Evolutionary conservation across 2,113 vertebrate genomes (phyloP), one percentile per base, ranked within the genome.

Genomic region (Archocentrus centrarchus): DNA sequence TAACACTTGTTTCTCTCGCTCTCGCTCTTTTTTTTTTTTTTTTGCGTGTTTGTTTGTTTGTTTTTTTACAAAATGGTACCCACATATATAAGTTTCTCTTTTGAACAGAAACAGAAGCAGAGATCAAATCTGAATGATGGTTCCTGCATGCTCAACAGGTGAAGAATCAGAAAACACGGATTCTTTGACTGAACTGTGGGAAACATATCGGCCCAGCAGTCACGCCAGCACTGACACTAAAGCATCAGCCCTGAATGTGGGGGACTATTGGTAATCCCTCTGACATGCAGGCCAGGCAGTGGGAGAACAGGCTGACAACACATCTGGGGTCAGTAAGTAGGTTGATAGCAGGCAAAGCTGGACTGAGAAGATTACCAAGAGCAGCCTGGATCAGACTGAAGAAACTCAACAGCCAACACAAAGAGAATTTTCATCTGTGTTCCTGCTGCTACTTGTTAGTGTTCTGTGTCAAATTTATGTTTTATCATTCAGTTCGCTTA

Each of bases 261-360:
- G n/a, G 44, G 79, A 58, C 64, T 90, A 76, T 59, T 2, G 44
- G 50, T 94, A 94, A 95, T 94, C 93, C 92, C 86, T 88, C 82
- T 78, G 90, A 88, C 86, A 92, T 77, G 87, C 85, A 89, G 89
- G 89, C 82, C 85, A 64, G 75, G 83, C 88, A 37, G 88, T 68
- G 79, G 84, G 83, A 86, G 78, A 80, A 90, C 91, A 90, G 92
- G 83, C 92, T 85, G 93, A 88, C 76, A 24, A 86, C 88, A 94
- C 93, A 93, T 93, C 93, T 95, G 92, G 91, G 85, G 85, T 90
- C 81, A 77, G 87, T 94, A 90, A 93, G 88, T 90, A 93, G 91
- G 91, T 87, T 94, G 92, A 91, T 88, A 81, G 86, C 88, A 86
- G 88, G 79, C 87, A 82, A 93, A 90, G 85, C 88, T 77, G 79